Evolutionary conservation across 2,113 vertebrate genomes (phyloP).

Genomic region (Sinocyclocheilus anshuiensis): DNA sequence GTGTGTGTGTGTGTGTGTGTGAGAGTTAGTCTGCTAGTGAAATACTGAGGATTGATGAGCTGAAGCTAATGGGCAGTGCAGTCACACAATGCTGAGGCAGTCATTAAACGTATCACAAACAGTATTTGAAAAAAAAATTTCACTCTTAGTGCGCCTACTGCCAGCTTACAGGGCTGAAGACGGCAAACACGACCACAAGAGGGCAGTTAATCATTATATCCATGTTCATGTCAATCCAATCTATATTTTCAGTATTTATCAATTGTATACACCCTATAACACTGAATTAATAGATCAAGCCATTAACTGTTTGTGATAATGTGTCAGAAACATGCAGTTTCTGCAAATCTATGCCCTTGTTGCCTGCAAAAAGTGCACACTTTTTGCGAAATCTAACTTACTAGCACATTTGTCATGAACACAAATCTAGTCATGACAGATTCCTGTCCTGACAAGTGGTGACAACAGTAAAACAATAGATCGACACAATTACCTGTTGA

Average conservation of each 20-base stretch:
- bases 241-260: not conserved
- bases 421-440: not conserved
- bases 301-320: not conserved
- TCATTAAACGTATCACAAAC: not conserved
- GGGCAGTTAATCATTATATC: not conserved
- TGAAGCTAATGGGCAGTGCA: not conserved
- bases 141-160: not conserved
- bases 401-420: not conserved
- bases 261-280: not conserved
- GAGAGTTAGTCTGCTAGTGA: not conserved
- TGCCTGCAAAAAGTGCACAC: not conserved
- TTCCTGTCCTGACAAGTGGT: not conserved
- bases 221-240: not conserved
- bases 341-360: not conserved
- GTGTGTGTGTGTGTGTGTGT: not conserved
- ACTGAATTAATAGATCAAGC: not conserved
- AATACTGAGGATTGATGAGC: conserved; percentile 7
- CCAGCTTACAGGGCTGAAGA: not conserved
- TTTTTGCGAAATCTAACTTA: not conserved
- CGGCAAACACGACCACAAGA: not conserved
- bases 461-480: not conserved
- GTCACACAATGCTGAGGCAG: conserved; percentile 20
- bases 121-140: not conserved
- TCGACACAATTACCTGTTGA: conserved; percentile 18
- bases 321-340: not conserved